Percentiles rank a stretch among this genome's conserved stretches.
Conservation (phyloP, 2,797 vertebrate species). For the Taenioides sp. region DNA sequence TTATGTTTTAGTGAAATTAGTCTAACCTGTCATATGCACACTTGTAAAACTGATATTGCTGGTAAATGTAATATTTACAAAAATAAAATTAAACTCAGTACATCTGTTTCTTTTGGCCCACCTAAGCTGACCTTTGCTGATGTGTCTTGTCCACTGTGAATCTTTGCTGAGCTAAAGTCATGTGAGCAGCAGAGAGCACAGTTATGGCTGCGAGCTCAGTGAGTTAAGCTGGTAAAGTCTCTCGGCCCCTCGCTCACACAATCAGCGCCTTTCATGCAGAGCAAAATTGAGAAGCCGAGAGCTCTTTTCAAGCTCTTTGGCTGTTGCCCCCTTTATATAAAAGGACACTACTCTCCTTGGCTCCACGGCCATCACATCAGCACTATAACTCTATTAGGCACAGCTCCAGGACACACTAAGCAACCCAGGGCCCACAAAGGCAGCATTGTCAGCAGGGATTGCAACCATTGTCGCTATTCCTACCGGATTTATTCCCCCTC, state of each 20-base stretch:
- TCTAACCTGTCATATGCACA: background rate
- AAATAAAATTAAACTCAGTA: constrained; percentile 10
- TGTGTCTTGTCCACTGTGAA: constrained; percentile 38
- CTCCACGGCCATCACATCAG: constrained; percentile 68
- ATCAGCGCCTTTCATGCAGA: constrained; percentile 64
- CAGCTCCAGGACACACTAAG: constrained; percentile 75
- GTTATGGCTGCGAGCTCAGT: constrained; percentile 43
- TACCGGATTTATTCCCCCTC: constrained; percentile 76
- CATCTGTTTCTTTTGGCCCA: constrained; percentile 24
- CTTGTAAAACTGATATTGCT: background rate
- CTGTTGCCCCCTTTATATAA: constrained; percentile 55
- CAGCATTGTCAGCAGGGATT: constrained; percentile 74
- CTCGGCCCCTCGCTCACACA: constrained; percentile 40
- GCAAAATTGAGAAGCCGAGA: constrained; percentile 62
- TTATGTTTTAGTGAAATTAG: background rate
- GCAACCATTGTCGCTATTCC: constrained; percentile 67
- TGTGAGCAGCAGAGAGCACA: constrained; percentile 40
- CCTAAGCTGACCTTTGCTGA: constrained; percentile 29
- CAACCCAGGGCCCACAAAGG: constrained; percentile 70
- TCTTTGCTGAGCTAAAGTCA: constrained; percentile 39
- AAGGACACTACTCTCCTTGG: constrained; percentile 65
- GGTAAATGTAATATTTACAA: background rate
- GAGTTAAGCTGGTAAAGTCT: constrained; percentile 50
- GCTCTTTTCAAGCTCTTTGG: constrained; percentile 62
- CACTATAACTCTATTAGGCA: constrained; percentile 80